Conservation (phyloP, 2,113 vertebrate genomes). For the Platichthys stellatus region DNA sequence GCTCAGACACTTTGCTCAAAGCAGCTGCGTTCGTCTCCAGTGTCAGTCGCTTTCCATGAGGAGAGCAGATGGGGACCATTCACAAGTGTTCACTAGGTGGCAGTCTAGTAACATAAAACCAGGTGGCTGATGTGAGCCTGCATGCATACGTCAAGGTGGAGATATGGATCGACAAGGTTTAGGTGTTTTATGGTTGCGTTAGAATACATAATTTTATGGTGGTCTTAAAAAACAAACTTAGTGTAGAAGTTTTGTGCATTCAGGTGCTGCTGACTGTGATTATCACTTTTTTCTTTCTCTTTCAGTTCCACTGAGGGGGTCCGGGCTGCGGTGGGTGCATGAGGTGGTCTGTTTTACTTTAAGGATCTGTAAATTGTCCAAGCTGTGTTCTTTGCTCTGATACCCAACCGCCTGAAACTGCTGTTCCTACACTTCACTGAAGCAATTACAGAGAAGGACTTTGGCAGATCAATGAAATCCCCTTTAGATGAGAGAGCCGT, state of each 20-base stretch:
- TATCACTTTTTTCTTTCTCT: slow-evolving; percentile 13
- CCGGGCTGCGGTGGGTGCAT: slow-evolving; percentile 9
- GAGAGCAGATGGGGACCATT: slow-evolving; percentile 27
- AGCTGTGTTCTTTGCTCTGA: slow-evolving; percentile 65
- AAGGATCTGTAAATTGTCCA: slow-evolving; percentile 71
- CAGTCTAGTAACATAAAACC: slow-evolving; percentile 81
- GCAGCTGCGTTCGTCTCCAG: slow-evolving; percentile 37
- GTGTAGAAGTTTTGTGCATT: slow-evolving; percentile 14
- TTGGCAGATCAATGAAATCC: slow-evolving; percentile 76
- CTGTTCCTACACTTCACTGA: slow-evolving; percentile 68
- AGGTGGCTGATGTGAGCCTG: slow-evolving; percentile 38
- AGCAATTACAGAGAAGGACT: slow-evolving; percentile 72
- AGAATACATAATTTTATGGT: slow-evolving; percentile 44
- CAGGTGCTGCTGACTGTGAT: not conserved
- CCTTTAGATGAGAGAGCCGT: slow-evolving; percentile 67
- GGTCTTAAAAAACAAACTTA: slow-evolving; percentile 11
- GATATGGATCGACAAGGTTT: slow-evolving; percentile 62
- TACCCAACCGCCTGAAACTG: slow-evolving; percentile 70
- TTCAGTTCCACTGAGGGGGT: slow-evolving; percentile 27
- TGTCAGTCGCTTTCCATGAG: slow-evolving; percentile 37
- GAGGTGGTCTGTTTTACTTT: slow-evolving; percentile 50
- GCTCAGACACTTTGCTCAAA: slow-evolving; percentile 44
- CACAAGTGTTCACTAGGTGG: slow-evolving; percentile 79
- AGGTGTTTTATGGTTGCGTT: slow-evolving; percentile 48
- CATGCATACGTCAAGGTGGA: slow-evolving; percentile 52